These are phyloP conservation scores for Triops cancriformis DNA, from an alignment of 1,140 invertebrate species.

Conservation along the genomic window DNA sequence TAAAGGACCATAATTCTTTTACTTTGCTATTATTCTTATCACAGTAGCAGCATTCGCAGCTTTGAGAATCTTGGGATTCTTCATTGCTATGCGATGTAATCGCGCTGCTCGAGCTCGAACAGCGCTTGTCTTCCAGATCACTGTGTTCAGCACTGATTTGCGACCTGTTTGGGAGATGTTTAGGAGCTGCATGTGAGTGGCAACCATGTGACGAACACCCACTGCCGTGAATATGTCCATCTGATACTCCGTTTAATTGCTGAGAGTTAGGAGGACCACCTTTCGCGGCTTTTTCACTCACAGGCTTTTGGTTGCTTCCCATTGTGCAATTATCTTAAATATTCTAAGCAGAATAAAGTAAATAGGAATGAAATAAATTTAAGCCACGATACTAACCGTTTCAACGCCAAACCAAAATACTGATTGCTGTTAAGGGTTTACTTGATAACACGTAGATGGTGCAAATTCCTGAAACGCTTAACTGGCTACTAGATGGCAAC, in stretches of 20 bases:
- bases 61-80: conserved; percentile 2
- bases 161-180: background rate
- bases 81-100: background rate
- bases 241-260: background rate
- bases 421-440: background rate
- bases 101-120: background rate
- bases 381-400: background rate
- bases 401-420: conserved; percentile 8
- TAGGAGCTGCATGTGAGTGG: background rate
- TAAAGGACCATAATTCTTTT: background rate
- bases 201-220: background rate
- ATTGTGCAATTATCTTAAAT: background rate
- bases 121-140: background rate
- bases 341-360: background rate
- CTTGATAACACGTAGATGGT: background rate
- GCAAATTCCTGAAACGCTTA: background rate
- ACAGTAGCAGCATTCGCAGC: conserved; percentile 12
- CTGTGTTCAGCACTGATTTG: background rate
- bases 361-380: background rate
- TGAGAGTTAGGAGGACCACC: background rate
- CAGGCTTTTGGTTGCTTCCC: background rate
- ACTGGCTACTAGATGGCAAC: background rate
- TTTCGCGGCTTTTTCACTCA: background rate
- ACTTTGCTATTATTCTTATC: conserved; percentile 1
- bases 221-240: background rate